Percentiles rank a stretch among this genome's conserved stretches.
Evolutionary conservation across 2,888 invertebrate genomes (phyloP).

Genomic region (Nineta flava): DNA sequence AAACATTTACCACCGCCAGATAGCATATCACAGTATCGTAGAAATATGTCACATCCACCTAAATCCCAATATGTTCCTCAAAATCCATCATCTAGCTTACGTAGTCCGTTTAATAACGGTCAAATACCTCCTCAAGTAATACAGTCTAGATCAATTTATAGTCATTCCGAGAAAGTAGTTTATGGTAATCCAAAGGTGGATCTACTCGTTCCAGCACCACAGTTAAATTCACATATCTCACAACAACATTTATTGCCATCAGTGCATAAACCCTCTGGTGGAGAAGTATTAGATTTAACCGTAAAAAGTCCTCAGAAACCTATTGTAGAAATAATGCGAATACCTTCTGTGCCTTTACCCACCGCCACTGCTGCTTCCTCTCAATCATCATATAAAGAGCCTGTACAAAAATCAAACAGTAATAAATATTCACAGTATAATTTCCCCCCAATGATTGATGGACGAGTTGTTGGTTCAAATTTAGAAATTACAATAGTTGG

Average conservation of each 20-base stretch:
- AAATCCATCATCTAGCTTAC: not conserved
- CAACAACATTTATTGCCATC: conserved; percentile 8
- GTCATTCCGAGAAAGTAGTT: conserved; percentile 43
- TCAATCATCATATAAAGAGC: too few species aligned
- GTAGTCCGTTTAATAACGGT: conserved; percentile 13
- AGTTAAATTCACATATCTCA: conserved; percentile 26
- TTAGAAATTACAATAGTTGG: conserved; percentile 55
- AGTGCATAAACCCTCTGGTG: conserved; percentile 20
- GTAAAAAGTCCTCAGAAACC: conserved; percentile 32
- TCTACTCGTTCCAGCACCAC: conserved; percentile 35
- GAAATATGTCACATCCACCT: conserved; percentile 3
- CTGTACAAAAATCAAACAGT: conserved; percentile 11
- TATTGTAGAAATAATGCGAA: conserved; percentile 41
- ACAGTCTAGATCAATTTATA: conserved; percentile 48
- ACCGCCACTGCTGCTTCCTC: conserved; percentile 1
- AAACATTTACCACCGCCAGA: conserved; percentile 27
- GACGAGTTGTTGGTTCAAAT: conserved; percentile 41
- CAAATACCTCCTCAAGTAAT: conserved; percentile 37
- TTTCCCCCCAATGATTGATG: conserved; percentile 25
- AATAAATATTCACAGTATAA: conserved; percentile 18
- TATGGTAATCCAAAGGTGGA: conserved; percentile 61
- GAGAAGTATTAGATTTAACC: conserved; percentile 49
- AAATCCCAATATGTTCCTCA: conserved; percentile 1
- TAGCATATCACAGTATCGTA: conserved; percentile 4
- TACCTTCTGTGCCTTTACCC: conserved; percentile 27